A percentile compares a stretch with the other conserved stretches of the same genome.
These are phyloP conservation scores for Bombus difficillimus DNA, from an alignment of 1,140 invertebrate genomes.

Conservation along the genomic window DNA sequence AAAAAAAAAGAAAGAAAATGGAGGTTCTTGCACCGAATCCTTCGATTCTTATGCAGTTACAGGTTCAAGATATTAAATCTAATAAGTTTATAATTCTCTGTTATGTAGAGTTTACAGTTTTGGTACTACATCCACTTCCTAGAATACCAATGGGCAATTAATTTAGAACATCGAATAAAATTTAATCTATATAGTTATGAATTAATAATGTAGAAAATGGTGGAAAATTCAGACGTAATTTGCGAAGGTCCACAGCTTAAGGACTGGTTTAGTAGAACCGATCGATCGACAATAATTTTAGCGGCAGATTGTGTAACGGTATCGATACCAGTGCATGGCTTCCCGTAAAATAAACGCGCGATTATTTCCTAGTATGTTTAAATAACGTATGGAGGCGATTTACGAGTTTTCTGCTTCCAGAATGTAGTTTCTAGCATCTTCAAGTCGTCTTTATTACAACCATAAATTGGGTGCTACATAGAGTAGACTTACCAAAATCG, in stretches of 20 bases:
- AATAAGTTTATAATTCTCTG: too few species aligned
- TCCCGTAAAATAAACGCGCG: slow-evolving; percentile 3
- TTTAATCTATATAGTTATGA: background rate
- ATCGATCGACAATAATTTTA: slow-evolving; percentile 1
- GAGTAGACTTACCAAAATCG: background rate
- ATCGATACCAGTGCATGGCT: background rate
- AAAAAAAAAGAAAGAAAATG: too few species aligned
- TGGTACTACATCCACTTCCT: background rate
- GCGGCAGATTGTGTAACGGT: slow-evolving; percentile 1
- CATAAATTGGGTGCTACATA: background rate
- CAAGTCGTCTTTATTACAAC: background rate
- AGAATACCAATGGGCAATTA: too few species aligned
- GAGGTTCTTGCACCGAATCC: too few species aligned
- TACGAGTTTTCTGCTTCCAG: background rate
- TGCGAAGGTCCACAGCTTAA: background rate
- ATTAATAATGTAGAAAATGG: background rate
- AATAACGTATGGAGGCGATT: background rate
- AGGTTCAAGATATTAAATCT: too few species aligned
- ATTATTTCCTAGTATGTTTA: slow-evolving; percentile 2
- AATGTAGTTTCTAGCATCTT: background rate
- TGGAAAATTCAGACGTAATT: background rate
- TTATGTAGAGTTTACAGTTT: too few species aligned
- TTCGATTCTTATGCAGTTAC: too few species aligned
- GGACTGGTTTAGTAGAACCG: background rate
- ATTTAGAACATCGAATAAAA: too few species aligned